Conservation (phyloP, 1,140 invertebrate genomes). For the Drosophila sulfurigaster region DNA sequence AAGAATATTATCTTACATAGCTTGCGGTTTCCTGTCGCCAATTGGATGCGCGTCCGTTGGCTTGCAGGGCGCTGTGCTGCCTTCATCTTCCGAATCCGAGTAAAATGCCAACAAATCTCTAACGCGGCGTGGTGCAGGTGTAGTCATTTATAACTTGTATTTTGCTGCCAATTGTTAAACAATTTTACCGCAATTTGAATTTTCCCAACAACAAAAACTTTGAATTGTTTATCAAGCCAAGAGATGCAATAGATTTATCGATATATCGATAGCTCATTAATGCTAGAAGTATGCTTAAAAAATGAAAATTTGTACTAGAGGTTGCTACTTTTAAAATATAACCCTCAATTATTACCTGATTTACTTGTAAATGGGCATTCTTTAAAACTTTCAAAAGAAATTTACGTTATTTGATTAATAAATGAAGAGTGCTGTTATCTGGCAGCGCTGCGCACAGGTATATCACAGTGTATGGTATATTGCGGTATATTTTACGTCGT, state of each 20-base stretch:
- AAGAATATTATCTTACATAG: conserved; percentile 16
- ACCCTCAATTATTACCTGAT: too few species aligned
- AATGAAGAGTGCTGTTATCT: too few species aligned
- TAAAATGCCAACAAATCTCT: conserved; percentile 69
- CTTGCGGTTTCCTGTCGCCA: not conserved
- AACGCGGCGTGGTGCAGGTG: conserved; percentile 71
- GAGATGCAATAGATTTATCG: conserved; percentile 5
- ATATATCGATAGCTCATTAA: not conserved
- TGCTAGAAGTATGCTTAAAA: too few species aligned
- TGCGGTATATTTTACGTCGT: not conserved
- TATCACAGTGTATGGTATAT: not conserved
- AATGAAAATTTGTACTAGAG: too few species aligned
- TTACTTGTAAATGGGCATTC: too few species aligned
- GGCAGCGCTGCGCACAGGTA: not conserved
- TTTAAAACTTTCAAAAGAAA: too few species aligned
- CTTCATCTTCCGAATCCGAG: conserved; percentile 77
- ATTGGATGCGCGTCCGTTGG: conserved; percentile 25
- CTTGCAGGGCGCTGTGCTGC: conserved; percentile 62
- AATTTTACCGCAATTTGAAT: conserved; percentile 45
- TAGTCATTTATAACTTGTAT: conserved; percentile 55
- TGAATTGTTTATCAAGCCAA: conserved; percentile 4
- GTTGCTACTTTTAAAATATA: too few species aligned
- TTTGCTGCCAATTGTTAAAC: not conserved
- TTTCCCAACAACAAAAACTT: conserved; percentile 37
- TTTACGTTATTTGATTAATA: too few species aligned